These are phyloP conservation scores for Cinclus mexicanus DNA, from an alignment of 2,113 vertebrate genomes.

Conservation along the genomic window DNA sequence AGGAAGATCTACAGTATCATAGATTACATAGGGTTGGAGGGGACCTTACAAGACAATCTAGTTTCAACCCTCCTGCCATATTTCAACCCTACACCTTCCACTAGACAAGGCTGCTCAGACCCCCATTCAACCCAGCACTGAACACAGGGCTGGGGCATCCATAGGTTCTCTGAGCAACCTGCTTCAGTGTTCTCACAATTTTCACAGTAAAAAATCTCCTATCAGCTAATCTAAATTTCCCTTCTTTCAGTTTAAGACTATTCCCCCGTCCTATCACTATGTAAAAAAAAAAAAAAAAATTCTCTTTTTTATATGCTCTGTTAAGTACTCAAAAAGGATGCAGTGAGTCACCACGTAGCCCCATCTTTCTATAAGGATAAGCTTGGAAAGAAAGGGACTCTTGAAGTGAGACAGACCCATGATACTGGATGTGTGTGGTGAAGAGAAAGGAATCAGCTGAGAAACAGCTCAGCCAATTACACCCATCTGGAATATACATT, in stretches of 20 bases:
- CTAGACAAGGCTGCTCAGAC: background rate
- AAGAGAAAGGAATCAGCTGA: background rate
- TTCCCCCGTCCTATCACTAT: background rate
- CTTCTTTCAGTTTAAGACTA: background rate
- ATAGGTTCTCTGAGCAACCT: background rate
- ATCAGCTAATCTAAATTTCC: background rate
- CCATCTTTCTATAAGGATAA: background rate
- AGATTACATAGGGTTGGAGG: background rate
- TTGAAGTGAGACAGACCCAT: background rate
- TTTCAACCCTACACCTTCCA: background rate
- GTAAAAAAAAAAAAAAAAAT: background rate
- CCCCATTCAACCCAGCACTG: fast-evolving
- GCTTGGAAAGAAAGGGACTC: background rate
- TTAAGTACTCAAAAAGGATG: background rate
- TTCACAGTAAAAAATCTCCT: background rate
- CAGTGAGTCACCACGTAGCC: fast-evolving
- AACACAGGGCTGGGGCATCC: background rate
- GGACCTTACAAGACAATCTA: background rate
- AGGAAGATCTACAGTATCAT: background rate
- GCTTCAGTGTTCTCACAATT: background rate
- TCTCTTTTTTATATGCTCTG: background rate
- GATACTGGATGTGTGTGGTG: background rate
- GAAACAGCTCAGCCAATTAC: background rate
- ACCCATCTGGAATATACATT: background rate
- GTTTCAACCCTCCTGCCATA: background rate